A percentile compares a stretch with the other conserved stretches of the same genome.
Conservation (phyloP, 1,140 invertebrate genomes). For the Meloidogyne floridensis region DNA sequence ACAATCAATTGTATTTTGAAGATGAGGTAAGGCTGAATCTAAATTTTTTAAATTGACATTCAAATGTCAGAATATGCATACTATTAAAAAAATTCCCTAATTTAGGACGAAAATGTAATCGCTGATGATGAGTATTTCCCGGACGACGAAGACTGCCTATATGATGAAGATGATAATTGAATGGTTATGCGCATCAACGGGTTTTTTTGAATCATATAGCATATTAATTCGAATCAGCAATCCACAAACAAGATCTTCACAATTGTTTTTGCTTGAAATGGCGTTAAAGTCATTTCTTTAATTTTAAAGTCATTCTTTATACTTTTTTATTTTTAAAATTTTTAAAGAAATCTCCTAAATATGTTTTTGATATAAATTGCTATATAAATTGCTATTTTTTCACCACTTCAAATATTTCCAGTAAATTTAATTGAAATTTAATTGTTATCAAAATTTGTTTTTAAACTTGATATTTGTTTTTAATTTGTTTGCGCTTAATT, state of each 20-base stretch:
- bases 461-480: too few relatives aligned
- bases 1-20: conserved; percentile 24
- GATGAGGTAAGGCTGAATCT: neutral
- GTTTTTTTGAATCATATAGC: neutral
- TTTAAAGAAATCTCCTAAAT: conserved; percentile 4
- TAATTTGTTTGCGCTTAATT: neutral
- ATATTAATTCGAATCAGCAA: neutral
- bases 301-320: neutral
- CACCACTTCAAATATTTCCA: conserved; percentile 3
- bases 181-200: neutral
- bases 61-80: neutral
- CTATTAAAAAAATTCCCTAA: neutral
- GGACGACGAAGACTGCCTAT: neutral
- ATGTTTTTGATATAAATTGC: neutral
- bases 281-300: neutral
- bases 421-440: neutral
- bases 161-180: neutral
- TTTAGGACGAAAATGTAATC: conserved; percentile 16
- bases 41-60: neutral
- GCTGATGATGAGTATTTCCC: conserved; percentile 9
- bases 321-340: neutral
- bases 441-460: too few relatives aligned
- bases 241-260: neutral
- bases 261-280: neutral
- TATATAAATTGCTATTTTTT: neutral